Conservation (phyloP, 1,140 invertebrate genomes). For the Himalopsyche phryganea region DNA sequence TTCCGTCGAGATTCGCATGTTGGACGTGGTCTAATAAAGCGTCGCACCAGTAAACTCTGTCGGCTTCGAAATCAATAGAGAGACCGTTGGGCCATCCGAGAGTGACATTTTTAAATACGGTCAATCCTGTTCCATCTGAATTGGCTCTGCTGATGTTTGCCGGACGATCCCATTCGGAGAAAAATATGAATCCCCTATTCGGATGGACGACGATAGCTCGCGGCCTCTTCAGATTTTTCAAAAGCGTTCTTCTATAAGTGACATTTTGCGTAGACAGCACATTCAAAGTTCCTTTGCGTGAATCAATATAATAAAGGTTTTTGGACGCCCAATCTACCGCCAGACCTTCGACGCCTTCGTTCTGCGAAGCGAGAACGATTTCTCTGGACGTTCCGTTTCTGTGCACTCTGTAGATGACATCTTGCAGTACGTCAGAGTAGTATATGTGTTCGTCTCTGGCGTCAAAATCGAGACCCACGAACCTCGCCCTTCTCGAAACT, state of each 20-base stretch:
- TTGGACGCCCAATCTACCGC: constrained; percentile 97
- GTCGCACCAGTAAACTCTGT: constrained; percentile 93
- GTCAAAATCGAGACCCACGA: constrained; percentile 97
- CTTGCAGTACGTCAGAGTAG: constrained; percentile 95
- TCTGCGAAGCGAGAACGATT: constrained; percentile 92
- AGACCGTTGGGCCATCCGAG: constrained; percentile 95
- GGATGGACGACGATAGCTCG: constrained; percentile 95
- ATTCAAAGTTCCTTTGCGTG: constrained; percentile 90
- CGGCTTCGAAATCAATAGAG: constrained; percentile 83
- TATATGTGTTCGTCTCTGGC: constrained; percentile 89
- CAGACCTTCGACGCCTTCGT: constrained; percentile 95
- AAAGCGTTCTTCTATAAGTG: constrained; percentile 75
- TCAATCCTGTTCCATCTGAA: constrained; percentile 80
- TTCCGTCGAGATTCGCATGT: constrained; percentile 90
- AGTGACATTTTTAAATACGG: constrained; percentile 89
- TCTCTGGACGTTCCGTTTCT: constrained; percentile 84
- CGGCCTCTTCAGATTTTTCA: constrained; percentile 87
- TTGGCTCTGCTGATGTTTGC: constrained; percentile 91
- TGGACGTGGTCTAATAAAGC: constrained; percentile 93
- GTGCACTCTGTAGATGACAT: constrained; percentile 91
- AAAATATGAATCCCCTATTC: constrained; percentile 90
- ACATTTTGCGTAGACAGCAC: constrained; percentile 86
- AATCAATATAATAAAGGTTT: constrained; percentile 98
- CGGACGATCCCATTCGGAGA: constrained; percentile 94
- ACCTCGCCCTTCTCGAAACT: constrained; percentile 85